Base-by-base conservation (phyloP, 2,797 vertebrate genomes). In the Brachyrhaphis roseni region DNA sequence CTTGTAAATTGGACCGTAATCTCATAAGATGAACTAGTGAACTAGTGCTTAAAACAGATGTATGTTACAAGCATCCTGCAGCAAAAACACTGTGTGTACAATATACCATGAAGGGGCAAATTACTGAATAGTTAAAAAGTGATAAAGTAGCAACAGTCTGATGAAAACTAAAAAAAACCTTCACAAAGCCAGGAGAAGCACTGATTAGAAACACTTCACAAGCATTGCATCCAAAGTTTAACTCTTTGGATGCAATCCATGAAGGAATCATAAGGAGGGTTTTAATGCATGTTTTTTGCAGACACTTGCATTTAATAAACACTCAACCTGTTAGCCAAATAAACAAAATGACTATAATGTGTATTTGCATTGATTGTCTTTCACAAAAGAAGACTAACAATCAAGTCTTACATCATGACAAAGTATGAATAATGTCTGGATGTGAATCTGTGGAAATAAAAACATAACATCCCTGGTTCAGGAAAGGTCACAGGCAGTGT, bases 401-500 rank as follows among this genome's bases (percentile, higher is more conserved):
- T 20, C 10, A 53, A 74, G n/a, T 2, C n/a, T 31, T 36, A 20
- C 70, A 3, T 77, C 16, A 36, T 75, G 13, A 41, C 26, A 1
- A 16, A 18, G 78, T 73, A 75, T 23, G 51, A 31, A n/a, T 68
- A 79, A 70, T 73, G 53, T 49, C 77, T 81, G 74, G 2, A 77
- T 80, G 87, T 76, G 59, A 83, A 36, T 59, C 41, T 41, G 51
- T 62, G 36, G 43, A 82, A 51, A 78, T 13, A 81, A 18, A 77
- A 82, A 82, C 49, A 51, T 82, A 83, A 78, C n/a, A 55, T 78
- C 64, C 45, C 51, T 26, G 12, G 26, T 68, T 81, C 68, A 78
- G 41, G 4, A 77, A 76, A 75, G 28, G 64, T 76, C 76, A 75
- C 73, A 23, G 26, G 64, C 71, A 70, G 76, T 82, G 55, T 70